Base-by-base conservation (phyloP, 2,113 vertebrate species). In the Pardalotus punctatus region DNA sequence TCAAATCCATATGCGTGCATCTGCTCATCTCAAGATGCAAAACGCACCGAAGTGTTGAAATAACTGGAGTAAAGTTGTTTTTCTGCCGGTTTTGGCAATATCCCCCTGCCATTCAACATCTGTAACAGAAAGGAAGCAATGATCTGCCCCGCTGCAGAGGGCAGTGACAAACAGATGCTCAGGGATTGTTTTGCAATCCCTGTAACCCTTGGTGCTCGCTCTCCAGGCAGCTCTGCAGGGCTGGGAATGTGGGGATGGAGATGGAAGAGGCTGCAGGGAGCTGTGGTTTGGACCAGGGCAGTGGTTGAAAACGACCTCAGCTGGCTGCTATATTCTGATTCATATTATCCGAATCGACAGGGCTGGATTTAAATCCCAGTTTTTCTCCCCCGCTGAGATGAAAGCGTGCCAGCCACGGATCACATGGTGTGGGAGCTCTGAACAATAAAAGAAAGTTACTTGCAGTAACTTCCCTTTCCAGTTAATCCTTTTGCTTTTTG, bases 361-460 rank as follows among this genome's bases (percentile, higher is more conserved):
- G 29, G 66, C 66, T 90, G 81, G 77, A 91, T 87, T 92, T 62
- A 81, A 83, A 81, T 61, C 80, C 45, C 54, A 2, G 28, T 36
- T 81, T 82, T 78, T 96, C 80, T 54, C 50, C 91, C 66, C 79
- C 62, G 73, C 91, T 85, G 88, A 47, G 83, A 73, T 70, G 76
- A 77, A 86, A 65, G 38, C 22, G 27, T 77, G 82, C 80, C 86
- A 94, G 71, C 54, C 3, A 1, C 29, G 14, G 38, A 90, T 95
- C 95, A 93, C 70, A 47, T 91, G 94, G 62, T 66, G 24, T 15
- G 79, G 70, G 82, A 80, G 64, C 43, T 48, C 47, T 77, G 67
- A 94, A 83, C 40, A 94, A 51, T 27, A 45, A 50, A 66, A 89
- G 69, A 93, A 96, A 88, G 92, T 93, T 92, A 70, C 56, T 95